A percentile compares a stretch with the other conserved stretches of the same genome.
Conservation (phyloP, 2,797 vertebrate species). For the Steatocranus sp. region DNA sequence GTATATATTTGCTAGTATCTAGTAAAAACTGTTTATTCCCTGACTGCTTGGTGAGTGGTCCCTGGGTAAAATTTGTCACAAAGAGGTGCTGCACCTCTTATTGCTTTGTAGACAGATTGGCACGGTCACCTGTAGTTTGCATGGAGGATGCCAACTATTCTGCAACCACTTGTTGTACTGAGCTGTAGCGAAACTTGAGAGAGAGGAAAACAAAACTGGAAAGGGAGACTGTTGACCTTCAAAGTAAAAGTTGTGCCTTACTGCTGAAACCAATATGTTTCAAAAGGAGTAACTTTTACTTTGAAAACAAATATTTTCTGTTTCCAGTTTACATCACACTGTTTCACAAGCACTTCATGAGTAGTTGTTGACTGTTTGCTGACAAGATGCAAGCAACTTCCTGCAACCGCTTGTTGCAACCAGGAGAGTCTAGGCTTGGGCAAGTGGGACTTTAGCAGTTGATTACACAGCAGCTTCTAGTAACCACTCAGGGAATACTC, state of each 20-base stretch:
- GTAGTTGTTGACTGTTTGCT: neutral
- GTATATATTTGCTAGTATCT: neutral
- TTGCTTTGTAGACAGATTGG: neutral
- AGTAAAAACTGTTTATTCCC: neutral
- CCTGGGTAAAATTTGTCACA: neutral
- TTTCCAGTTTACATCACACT: neutral
- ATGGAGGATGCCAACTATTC: neutral
- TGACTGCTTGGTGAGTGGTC: neutral
- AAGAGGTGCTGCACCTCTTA: neutral
- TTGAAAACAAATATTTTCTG: neutral
- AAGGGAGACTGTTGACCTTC: neutral
- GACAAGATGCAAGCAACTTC: neutral
- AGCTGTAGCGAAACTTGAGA: neutral
- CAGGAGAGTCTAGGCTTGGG: neutral
- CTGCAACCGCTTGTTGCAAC: neutral
- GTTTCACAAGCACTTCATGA: neutral
- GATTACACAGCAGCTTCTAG: neutral
- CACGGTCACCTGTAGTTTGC: neutral
- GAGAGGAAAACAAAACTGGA: rapidly evolving
- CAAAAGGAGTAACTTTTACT: neutral
- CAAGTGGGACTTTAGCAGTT: neutral
- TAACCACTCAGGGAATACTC: neutral
- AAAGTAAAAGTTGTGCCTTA: neutral
- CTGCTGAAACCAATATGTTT: neutral
- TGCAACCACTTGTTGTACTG: neutral